These are phyloP conservation scores for Physella acuta DNA, from an alignment of 1,140 invertebrate species.

Conservation along the genomic window DNA sequence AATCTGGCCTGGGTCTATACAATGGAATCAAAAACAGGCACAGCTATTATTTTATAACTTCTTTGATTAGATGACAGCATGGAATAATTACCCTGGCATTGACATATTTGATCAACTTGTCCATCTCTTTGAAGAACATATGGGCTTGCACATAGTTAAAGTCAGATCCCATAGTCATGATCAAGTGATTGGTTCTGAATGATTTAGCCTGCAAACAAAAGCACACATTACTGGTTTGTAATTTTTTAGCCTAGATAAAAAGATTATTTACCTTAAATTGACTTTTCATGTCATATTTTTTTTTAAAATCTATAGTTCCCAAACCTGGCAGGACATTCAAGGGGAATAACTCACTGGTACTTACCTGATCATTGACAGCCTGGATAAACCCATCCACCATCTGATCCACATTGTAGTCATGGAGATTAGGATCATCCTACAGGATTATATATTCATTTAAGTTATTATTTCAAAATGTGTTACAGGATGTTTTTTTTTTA, in stretches of 20 bases:
- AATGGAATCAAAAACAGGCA: too few species aligned
- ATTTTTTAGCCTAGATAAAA: background rate
- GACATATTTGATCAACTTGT: constrained; percentile 79
- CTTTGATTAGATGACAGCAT: too few species aligned
- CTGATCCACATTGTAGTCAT: constrained; percentile 65
- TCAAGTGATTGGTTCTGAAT: constrained; percentile 69
- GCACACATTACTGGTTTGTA: too few species aligned
- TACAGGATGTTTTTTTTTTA: too few species aligned
- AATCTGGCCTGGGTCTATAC: too few species aligned
- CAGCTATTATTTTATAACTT: too few species aligned
- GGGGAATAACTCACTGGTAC: constrained; percentile 2
- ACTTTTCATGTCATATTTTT: too few species aligned
- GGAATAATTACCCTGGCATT: constrained; percentile 64
- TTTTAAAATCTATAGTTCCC: background rate
- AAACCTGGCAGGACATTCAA: too few species aligned
- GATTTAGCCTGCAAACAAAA: constrained; percentile 42
- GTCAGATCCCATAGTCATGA: constrained; percentile 92
- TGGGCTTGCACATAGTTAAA: constrained; percentile 86
- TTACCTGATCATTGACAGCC: constrained; percentile 57
- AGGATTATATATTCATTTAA: constrained; percentile 1
- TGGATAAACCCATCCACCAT: constrained; percentile 59
- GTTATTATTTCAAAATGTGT: background rate
- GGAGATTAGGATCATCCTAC: constrained; percentile 62
- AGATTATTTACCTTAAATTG: background rate
- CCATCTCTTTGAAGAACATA: constrained; percentile 83